Base-by-base conservation (phyloP, 92 coral and sea anemone species). In the Palythoa heliodiscus region DNA sequence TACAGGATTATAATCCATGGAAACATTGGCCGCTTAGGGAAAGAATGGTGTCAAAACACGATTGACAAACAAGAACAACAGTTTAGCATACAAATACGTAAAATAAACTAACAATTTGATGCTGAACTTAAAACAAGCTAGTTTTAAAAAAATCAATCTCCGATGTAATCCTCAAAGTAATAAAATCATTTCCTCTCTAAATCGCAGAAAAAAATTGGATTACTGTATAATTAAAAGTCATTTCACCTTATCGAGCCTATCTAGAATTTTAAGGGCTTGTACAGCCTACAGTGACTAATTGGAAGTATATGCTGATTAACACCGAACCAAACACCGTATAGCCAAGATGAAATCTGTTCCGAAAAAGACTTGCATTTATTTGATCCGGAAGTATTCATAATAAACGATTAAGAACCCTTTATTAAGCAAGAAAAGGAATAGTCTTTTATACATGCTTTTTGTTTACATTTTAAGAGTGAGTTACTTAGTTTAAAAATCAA, bases 31-130 rank as follows among this genome's bases (percentile, higher is more conserved):
- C 9, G 73, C 23, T 64, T 11, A 80, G 4, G 73, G 73, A 43
- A 80, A 29, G 84, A 80, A 80, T 80, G 84, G 73, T 67, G 84
- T 66, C 37, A 66, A 64, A 78, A 80, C 60, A 64, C 55, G 16
- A 80, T 35, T 64, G 66, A 20, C 73, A 64, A 79, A 79, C 72
- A 64, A 79, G 4, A 22, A 2, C 20, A 64, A 19, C 61, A 63
- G 37, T 22, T 20, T 4, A 17, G 35, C 69, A n/a, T 17, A 52
- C 22, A 63, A 79, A 64, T 64, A 10, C 69, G 61, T 17, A 25
- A 63, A 63, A 22, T 23, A 3, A 25, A 48, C 50, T 16, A 53
- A 53, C 11, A 52, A 55, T 35, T 69, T 63, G 8, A 5, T n/a
- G 4, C 73, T 75, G 23, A 25, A 50, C 10, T 53, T 57, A 3